These are phyloP conservation scores for Hippopotamyrus pictus DNA, from an alignment of 2,797 vertebrate genomes.

Conservation along the genomic window DNA sequence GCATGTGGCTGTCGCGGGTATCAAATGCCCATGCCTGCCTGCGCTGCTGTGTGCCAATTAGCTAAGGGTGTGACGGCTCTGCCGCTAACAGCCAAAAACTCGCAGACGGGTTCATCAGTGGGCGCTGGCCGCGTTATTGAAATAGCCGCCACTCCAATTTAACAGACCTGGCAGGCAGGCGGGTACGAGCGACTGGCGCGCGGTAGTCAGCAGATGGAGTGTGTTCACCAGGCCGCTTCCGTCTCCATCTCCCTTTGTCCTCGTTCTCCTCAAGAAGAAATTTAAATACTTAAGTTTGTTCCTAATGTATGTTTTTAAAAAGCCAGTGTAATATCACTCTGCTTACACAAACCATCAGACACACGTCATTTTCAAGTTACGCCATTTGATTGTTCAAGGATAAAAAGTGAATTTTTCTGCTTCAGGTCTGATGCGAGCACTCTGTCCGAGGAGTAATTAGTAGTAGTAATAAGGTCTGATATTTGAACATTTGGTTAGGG, in stretches of 20 bases:
- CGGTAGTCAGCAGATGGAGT: constrained; percentile 35
- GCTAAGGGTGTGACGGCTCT: not conserved
- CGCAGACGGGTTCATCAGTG: not conserved
- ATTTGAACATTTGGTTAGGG: not conserved
- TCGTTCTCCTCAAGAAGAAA: constrained; percentile 28
- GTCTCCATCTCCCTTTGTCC: constrained; percentile 14
- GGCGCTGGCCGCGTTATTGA: constrained; percentile 2
- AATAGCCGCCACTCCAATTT: constrained; percentile 21
- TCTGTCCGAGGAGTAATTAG: not conserved
- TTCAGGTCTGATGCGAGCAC: not conserved
- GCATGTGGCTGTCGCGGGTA: not conserved
- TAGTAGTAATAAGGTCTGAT: not conserved
- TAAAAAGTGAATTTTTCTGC: constrained; percentile 20
- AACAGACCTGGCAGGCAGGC: constrained; percentile 14
- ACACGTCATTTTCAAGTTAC: constrained; percentile 23
- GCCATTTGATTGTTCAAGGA: constrained; percentile 22
- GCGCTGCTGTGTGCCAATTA: not conserved
- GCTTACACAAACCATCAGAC: not conserved
- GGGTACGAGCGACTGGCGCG: constrained; percentile 19
- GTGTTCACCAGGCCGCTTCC: constrained; percentile 19
- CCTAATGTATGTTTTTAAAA: constrained; percentile 23
- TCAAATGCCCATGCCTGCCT: not conserved
- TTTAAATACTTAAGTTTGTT: constrained; percentile 35
- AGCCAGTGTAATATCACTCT: constrained; percentile 16
- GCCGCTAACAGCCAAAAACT: not conserved